Evolutionary conservation across 2,797 vertebrate species (phyloP).

Genomic region (Enteromius trimaculatus): DNA sequence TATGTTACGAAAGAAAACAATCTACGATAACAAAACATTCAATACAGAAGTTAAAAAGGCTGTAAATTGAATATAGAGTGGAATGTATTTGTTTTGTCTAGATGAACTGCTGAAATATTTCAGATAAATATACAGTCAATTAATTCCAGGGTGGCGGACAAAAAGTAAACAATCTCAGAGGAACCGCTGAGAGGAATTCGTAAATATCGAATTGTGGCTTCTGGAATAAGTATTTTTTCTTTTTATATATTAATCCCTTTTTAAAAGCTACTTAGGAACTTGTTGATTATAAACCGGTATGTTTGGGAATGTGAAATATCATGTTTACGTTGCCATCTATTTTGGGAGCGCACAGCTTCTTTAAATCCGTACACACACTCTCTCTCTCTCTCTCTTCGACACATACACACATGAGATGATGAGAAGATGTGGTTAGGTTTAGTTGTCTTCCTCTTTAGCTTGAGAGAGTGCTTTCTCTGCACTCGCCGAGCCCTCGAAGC

Average conservation of each 20-base stretch:
- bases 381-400: not conserved
- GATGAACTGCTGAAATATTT: slow-evolving; percentile 11
- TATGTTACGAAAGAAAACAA: slow-evolving; percentile 32
- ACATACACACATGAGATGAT: slow-evolving; percentile 32
- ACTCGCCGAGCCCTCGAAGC: slow-evolving; percentile 88
- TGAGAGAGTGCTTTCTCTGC: slow-evolving; percentile 58
- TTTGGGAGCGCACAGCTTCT: slow-evolving; percentile 6
- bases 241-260: slow-evolving; percentile 40
- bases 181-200: slow-evolving; percentile 4
- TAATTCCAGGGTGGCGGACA: slow-evolving; percentile 4
- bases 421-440: slow-evolving; percentile 27
- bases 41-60: not conserved
- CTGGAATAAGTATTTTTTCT: slow-evolving; percentile 2
- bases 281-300: slow-evolving; percentile 38
- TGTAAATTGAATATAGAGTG: slow-evolving; percentile 6
- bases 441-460: slow-evolving; percentile 55
- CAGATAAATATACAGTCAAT: slow-evolving; percentile 29
- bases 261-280: slow-evolving; percentile 44
- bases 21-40: slow-evolving; percentile 12
- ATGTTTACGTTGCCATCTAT: slow-evolving; percentile 11
- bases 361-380: slow-evolving; percentile 14
- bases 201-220: slow-evolving; percentile 18
- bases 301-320: slow-evolving; percentile 47
- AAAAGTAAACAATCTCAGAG: slow-evolving; percentile 19
- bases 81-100: slow-evolving; percentile 38